Percentiles rank a stretch among this genome's conserved stretches.
phyloP scores from a whole-genome alignment of 1,140 invertebrate species.

The Tribolium castaneum region DNA sequence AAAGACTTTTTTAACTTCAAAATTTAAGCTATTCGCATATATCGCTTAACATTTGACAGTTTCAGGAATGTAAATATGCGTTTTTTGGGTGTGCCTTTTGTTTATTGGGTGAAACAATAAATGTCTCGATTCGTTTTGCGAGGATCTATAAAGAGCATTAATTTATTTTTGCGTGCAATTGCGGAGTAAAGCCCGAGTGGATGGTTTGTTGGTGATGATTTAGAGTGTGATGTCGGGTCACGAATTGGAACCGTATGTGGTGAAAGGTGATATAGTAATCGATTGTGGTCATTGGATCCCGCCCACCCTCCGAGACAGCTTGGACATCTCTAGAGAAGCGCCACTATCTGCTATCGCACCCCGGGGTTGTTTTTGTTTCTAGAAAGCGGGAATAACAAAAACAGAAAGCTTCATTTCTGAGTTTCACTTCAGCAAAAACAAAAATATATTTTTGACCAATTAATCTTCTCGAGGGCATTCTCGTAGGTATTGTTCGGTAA shows the following conservation, averaged over 20 bases:
- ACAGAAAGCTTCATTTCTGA: constrained; percentile 43
- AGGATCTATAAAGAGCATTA: neutral
- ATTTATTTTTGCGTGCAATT: neutral
- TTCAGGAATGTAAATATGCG: neutral
- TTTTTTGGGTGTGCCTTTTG: too few relatives aligned
- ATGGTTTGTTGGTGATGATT: constrained; percentile 4
- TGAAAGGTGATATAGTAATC: constrained; percentile 36
- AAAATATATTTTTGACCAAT: constrained; percentile 50
- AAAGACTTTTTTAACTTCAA: too few relatives aligned
- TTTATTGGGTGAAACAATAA: too few relatives aligned
- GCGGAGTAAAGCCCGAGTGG: neutral
- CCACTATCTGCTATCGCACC: constrained; percentile 44
- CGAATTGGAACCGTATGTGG: constrained; percentile 17
- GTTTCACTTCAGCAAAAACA: constrained; percentile 40
- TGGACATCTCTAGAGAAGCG: constrained; percentile 37
- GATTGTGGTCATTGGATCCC: constrained; percentile 34
- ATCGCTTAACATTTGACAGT: too few relatives aligned
- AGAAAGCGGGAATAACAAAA: constrained; percentile 40
- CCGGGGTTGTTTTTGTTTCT: constrained; percentile 45
- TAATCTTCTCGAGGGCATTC: constrained; percentile 46
- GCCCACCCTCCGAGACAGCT: constrained; percentile 31
- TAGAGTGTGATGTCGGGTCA: neutral
- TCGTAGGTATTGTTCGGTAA: constrained; percentile 45
- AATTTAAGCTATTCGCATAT: too few relatives aligned
- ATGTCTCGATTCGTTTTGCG: too few relatives aligned